phyloP scores from a whole-genome alignment of 1,140 invertebrate genomes.

The Sycobia sp. region DNA sequence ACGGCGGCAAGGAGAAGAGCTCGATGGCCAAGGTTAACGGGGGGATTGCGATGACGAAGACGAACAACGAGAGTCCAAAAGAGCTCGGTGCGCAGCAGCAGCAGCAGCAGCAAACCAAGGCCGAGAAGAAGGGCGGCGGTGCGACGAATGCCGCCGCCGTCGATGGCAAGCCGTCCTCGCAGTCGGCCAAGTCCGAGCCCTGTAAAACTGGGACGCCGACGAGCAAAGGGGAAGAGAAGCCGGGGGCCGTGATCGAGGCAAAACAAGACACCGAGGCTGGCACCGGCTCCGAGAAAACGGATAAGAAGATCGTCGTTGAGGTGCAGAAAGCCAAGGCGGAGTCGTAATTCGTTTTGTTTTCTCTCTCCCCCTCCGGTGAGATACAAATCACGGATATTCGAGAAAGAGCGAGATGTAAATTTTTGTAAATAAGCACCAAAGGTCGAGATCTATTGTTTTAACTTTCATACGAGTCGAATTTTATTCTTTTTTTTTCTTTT shows the following conservation, averaged over 20 bases:
- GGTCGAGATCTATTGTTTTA: slow-evolving; percentile 37
- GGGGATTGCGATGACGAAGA: slow-evolving; percentile 10
- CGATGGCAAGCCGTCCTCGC: background rate
- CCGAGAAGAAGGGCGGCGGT: slow-evolving; percentile 16
- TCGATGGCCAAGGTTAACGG: slow-evolving; percentile 36
- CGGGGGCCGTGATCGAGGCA: background rate
- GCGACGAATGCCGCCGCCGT: too few species aligned
- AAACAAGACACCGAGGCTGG: background rate
- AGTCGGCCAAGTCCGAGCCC: background rate
- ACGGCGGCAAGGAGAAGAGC: slow-evolving; percentile 20
- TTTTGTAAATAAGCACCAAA: slow-evolving; percentile 42
- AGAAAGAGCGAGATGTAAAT: slow-evolving; percentile 37
- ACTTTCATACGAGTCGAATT: slow-evolving; percentile 12
- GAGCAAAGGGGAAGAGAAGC: background rate
- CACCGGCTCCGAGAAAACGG: slow-evolving; percentile 36
- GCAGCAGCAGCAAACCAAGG: slow-evolving; percentile 4
- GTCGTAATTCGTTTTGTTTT: slow-evolving; percentile 47
- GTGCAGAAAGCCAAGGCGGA: slow-evolving; percentile 50
- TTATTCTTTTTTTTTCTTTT: too few species aligned
- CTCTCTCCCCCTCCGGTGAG: too few species aligned
- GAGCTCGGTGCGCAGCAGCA: background rate
- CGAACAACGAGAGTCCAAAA: slow-evolving; percentile 22
- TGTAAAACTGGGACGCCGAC: background rate
- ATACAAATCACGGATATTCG: background rate
- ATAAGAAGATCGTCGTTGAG: slow-evolving; percentile 43